phyloP scores from a whole-genome alignment of 2,797 vertebrate species.

The Lepilemur ruficaudatus region DNA sequence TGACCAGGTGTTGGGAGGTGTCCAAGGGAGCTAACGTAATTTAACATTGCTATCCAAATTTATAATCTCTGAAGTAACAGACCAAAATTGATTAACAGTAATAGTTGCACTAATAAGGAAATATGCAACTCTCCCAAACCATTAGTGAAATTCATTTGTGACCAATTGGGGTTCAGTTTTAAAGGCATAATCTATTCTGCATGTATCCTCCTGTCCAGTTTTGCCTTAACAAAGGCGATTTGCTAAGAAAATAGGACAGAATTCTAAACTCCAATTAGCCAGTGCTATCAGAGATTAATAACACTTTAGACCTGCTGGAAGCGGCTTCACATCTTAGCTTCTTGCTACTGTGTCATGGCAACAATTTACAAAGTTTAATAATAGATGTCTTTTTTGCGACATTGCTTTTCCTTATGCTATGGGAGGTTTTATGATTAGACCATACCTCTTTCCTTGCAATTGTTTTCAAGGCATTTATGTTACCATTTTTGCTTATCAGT shows the following conservation, averaged over 20 bases:
- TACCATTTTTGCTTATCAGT: conserved; percentile 75
- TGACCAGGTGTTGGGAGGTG: neutral
- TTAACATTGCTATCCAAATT: neutral
- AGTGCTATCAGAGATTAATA: conserved; percentile 60
- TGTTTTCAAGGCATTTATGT: conserved; percentile 61
- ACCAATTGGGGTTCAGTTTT: neutral
- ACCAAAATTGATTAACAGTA: neutral
- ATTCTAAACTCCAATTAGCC: conserved; percentile 66
- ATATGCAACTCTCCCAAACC: neutral
- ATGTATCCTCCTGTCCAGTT: neutral
- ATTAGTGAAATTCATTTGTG: neutral
- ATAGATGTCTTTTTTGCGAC: conserved; percentile 71
- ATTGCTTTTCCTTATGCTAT: conserved; percentile 26
- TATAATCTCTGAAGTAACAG: neutral
- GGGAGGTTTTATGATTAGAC: conserved; percentile 50
- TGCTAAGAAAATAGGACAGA: conserved; percentile 16
- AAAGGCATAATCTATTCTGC: neutral
- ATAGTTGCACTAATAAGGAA: neutral
- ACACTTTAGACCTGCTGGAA: conserved; percentile 54
- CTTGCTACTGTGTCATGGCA: conserved; percentile 39
- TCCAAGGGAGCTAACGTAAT: neutral
- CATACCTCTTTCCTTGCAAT: conserved; percentile 57
- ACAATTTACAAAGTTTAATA: conserved; percentile 74
- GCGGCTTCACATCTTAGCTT: conserved; percentile 56
- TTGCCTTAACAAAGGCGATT: neutral